A percentile compares a stretch with the other conserved stretches of the same genome.
phyloP scores from a whole-genome alignment of 1,140 invertebrate species.

The Mizuhopecten yessoensis region DNA sequence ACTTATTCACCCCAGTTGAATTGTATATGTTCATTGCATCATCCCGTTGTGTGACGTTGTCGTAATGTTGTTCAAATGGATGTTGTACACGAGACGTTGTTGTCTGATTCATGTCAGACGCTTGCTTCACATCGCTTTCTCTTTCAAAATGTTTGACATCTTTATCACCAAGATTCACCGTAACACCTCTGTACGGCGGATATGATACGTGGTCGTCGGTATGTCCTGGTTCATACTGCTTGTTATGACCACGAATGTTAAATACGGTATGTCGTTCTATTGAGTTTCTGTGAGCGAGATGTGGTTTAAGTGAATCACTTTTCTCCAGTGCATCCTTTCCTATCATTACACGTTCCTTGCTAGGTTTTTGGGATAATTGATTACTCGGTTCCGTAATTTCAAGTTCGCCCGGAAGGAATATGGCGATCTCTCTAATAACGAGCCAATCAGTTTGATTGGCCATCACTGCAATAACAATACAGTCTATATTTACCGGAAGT shows the following conservation, averaged over 20 bases:
- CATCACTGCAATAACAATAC: slow-evolving; percentile 55
- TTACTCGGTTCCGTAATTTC: not conserved
- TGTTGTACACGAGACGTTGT: not conserved
- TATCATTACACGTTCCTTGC: not conserved
- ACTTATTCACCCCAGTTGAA: not conserved
- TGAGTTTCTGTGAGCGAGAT: not conserved
- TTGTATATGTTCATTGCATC: not conserved
- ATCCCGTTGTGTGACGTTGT: no score
- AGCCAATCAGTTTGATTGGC: slow-evolving; percentile 47
- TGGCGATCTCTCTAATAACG: slow-evolving; percentile 58
- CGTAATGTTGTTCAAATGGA: not conserved
- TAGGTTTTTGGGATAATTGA: not conserved
- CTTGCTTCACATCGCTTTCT: not conserved
- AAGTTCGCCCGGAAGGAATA: slow-evolving; percentile 43
- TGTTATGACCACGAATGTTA: not conserved
- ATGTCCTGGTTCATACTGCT: not conserved
- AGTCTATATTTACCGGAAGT: slow-evolving; percentile 61
- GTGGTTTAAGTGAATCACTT: not conserved
- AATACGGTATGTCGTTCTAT: not conserved
- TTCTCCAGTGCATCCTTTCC: not conserved
- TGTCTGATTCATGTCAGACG: not conserved
- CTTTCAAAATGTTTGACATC: not conserved
- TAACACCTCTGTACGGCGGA: not conserved
- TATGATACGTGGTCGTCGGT: no score
- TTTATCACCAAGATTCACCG: not conserved